Evolutionary conservation across 2,113 vertebrate genomes (phyloP).

Genomic region (Poeciliopsis prolifica): DNA sequence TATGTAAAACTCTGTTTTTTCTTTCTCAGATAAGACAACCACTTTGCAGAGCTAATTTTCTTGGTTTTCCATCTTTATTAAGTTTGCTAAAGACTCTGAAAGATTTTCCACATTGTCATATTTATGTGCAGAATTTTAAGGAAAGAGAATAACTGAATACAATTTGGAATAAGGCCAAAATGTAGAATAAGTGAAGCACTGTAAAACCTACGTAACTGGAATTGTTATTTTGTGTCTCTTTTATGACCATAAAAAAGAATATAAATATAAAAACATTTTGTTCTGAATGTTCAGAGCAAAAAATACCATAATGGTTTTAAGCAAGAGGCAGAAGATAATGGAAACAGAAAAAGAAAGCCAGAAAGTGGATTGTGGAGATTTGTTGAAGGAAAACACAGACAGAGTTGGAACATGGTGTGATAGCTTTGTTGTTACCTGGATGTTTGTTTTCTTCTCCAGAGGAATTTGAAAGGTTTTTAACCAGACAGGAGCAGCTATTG

Average conservation of each 20-base stretch:
- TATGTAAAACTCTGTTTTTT: not conserved
- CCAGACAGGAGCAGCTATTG: not conserved
- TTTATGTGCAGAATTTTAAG: no score
- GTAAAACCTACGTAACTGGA: no score
- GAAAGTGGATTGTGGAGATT: no score
- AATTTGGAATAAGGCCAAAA: no score
- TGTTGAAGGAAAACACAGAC: no score
- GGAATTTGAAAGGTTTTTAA: not conserved
- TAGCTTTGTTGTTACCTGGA: not conserved
- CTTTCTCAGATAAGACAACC: not conserved
- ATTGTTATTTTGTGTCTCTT: no score
- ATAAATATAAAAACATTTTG: not conserved
- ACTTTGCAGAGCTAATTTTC: not conserved
- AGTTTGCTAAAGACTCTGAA: no score
- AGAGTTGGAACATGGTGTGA: not conserved
- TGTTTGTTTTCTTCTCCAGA: not conserved
- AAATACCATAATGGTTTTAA: not conserved
- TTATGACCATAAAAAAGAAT: no score
- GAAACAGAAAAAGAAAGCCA: not conserved
- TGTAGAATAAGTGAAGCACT: no score
- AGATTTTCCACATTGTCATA: no score
- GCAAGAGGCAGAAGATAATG: not conserved
- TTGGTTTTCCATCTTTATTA: no score
- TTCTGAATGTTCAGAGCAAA: not conserved
- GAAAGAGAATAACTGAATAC: no score